A percentile compares a stretch with the other conserved stretches of the same genome.
Conservation (phyloP, 2,888 invertebrate genomes). For the Ceramica pisi region DNA sequence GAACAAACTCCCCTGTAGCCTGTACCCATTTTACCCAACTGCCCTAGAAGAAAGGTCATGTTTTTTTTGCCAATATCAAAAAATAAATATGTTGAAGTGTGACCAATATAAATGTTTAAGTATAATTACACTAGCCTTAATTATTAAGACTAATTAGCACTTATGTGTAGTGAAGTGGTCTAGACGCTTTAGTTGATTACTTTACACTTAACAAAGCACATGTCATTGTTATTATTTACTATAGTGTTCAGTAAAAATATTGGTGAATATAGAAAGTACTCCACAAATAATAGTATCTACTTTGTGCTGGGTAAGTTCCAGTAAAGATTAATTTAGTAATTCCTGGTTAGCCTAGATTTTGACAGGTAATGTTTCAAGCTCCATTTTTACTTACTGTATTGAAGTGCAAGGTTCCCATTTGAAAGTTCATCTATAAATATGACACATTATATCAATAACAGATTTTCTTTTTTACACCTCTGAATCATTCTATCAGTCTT, state of each 20-base stretch:
- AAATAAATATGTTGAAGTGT: not conserved
- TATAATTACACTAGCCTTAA: too few relatives aligned
- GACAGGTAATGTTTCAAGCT: not conserved
- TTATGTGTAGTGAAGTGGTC: not conserved
- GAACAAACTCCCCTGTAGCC: not conserved
- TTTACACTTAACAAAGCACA: not conserved
- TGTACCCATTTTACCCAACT: not conserved
- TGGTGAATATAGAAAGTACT: conserved; percentile 2
- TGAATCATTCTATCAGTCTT: too few relatives aligned
- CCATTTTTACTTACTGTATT: not conserved
- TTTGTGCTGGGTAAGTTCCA: not conserved
- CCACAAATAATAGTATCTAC: not conserved
- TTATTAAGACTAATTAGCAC: not conserved
- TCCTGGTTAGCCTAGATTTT: not conserved
- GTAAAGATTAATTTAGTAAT: not conserved
- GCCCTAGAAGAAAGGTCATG: too few relatives aligned
- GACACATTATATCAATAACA: not conserved
- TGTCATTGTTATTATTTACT: conserved; percentile 3
- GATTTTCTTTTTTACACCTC: not conserved
- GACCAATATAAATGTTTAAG: not conserved
- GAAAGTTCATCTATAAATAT: not conserved
- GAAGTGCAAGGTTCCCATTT: not conserved
- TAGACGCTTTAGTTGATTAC: not conserved
- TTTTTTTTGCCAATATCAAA: too few relatives aligned
- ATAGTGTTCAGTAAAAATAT: not conserved